phyloP scores from a whole-genome alignment of 2,888 invertebrate genomes.

The Altica lythri region DNA sequence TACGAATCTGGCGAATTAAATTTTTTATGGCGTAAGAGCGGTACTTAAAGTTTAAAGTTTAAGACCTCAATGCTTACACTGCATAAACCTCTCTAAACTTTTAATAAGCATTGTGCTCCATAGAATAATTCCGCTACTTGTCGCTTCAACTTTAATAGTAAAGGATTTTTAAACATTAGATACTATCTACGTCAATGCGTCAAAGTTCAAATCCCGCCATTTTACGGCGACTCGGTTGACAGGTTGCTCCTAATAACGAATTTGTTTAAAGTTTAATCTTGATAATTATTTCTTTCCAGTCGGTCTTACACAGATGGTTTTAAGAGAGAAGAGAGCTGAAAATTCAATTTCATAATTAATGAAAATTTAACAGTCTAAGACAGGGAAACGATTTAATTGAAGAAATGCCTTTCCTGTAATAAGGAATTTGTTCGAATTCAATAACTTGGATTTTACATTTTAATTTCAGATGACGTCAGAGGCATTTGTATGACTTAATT shows the following conservation, averaged over 20 bases:
- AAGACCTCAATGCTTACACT: too few species aligned
- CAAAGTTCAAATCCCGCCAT: slow-evolving; percentile 42
- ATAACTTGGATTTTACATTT: slow-evolving; percentile 3
- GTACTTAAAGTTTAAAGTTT: too few species aligned
- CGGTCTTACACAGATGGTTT: slow-evolving; percentile 19
- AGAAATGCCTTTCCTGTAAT: slow-evolving; percentile 3
- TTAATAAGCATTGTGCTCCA: too few species aligned
- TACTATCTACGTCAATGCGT: slow-evolving; percentile 16
- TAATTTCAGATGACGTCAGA: neutral
- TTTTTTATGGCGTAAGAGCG: too few species aligned
- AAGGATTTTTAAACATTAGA: too few species aligned
- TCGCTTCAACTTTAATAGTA: too few species aligned
- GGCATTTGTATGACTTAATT: slow-evolving; percentile 1
- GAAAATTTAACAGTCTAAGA: slow-evolving; percentile 20
- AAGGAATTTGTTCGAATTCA: slow-evolving; percentile 13
- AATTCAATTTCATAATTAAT: slow-evolving; percentile 22
- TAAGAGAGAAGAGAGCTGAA: slow-evolving; percentile 4
- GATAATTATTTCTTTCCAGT: slow-evolving; percentile 28
- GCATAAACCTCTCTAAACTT: too few species aligned
- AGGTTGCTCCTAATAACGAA: slow-evolving; percentile 26
- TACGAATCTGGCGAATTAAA: too few species aligned
- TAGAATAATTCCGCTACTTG: too few species aligned
- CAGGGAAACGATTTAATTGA: slow-evolving; percentile 17
- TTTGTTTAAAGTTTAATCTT: slow-evolving; percentile 30
- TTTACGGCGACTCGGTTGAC: slow-evolving; percentile 40